Base-by-base conservation (phyloP, 2,888 invertebrate species). In the Polydrusus pterygomalis region DNA sequence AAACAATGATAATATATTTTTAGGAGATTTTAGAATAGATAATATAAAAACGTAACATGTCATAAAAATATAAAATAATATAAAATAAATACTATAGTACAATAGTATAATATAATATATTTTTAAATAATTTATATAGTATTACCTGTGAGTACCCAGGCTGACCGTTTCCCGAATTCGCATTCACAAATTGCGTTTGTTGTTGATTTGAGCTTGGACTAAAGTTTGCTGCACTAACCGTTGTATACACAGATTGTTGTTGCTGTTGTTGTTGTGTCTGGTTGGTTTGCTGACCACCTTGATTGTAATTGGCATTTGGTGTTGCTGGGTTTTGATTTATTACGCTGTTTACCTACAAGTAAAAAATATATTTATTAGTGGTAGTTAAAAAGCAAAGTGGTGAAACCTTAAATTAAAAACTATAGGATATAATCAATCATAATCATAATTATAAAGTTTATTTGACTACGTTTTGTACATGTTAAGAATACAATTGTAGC, bases 101-200 rank as follows among this genome's bases (percentile, higher is more conserved):
- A n/a, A n/a, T n/a, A n/a, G n/a, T n/a, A n/a, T n/a, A 3, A 25
- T 25, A 25, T 25, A 1, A 25, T 25, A 25, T 25, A 25, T 25
- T 25, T 5, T 25, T 25, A 3, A 25, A 25, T 25, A 3, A 25
- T 3, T 25, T 25, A 25, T 3, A 25, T 25, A 49, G 10, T 51
- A 43, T 47, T 91, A 87, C 87, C 84, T 87, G 87, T 82, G 88
- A 87, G 83, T 88, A 88, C 85, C 88, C 88, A 88, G 88, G 88
- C 86, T 86, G 85, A 85, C 84, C 88, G 88, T 88, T 88, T 88
- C 88, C 88, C 88, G 88, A 88, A 84, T 80, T 85, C 79, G 84
- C 79, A 78, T 81, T 83, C n/a, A 76, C 82, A 63, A 80, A 84
- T 70, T 81, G 70, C 5, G 68, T 71, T 38, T 76, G 75, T 64